phyloP scores from a whole-genome alignment of 1,140 invertebrate species.

The Platorchestia sp. region DNA sequence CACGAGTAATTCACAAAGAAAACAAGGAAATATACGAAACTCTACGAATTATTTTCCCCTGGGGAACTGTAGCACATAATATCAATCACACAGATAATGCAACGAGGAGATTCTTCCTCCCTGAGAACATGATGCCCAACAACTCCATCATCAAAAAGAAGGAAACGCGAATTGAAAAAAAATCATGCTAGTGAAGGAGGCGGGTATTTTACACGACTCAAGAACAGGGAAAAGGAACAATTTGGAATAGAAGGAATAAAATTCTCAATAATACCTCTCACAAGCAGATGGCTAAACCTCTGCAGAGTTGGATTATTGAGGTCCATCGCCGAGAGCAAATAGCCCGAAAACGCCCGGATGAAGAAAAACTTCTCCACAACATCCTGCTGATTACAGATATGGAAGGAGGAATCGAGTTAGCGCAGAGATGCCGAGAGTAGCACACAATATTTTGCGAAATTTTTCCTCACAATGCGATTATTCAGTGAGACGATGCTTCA shows the following conservation, averaged over 20 bases:
- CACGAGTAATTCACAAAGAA: too few relatives aligned
- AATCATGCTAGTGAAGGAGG: neutral
- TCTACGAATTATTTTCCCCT: neutral
- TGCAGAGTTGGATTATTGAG: neutral
- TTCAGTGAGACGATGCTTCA: too few relatives aligned
- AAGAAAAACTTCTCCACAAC: neutral
- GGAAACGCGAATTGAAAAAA: neutral
- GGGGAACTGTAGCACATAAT: neutral
- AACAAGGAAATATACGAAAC: neutral
- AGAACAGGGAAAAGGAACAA: neutral
- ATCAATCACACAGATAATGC: neutral
- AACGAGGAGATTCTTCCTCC: neutral
- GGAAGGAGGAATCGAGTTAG: neutral
- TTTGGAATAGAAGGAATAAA: neutral
- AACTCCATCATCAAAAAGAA: neutral
- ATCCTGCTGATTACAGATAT: neutral
- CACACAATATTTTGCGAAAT: too few relatives aligned
- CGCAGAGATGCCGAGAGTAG: too few relatives aligned
- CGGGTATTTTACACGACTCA: neutral
- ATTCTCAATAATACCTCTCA: neutral
- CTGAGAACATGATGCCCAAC: neutral
- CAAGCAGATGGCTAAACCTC: neutral
- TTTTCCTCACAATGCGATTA: too few relatives aligned
- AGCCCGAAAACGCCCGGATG: neutral
- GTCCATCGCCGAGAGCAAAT: neutral